A percentile compares a stretch with the other conserved stretches of the same genome.
phyloP scores from a whole-genome alignment of 2,888 invertebrate genomes.

The Drosophila affinis region DNA sequence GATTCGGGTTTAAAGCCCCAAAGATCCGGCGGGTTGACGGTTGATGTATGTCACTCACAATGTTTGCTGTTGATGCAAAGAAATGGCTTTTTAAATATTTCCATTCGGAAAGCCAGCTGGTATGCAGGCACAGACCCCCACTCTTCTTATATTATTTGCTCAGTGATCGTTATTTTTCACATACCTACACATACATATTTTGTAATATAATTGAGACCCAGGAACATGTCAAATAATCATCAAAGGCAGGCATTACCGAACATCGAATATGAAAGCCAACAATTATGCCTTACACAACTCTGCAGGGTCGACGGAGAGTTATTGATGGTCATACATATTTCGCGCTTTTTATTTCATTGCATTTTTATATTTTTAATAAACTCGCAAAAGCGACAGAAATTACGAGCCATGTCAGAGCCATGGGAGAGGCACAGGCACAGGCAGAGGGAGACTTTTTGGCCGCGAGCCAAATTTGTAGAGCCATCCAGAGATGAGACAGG shows the following conservation, averaged over 20 bases:
- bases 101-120: constrained; percentile 15
- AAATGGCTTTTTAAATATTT: constrained; percentile 33
- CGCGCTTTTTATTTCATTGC: constrained; percentile 51
- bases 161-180: not conserved
- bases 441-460: constrained; percentile 38
- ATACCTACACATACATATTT: not conserved
- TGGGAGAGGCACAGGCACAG: not conserved
- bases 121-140: not conserved
- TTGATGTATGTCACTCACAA: constrained; percentile 36
- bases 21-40: constrained; percentile 7
- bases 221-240: constrained; percentile 32
- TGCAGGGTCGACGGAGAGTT: constrained; percentile 16
- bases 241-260: constrained; percentile 22
- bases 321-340: constrained; percentile 41
- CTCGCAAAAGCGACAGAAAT: constrained; percentile 55
- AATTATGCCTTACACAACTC: constrained; percentile 10
- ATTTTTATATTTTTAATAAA: constrained; percentile 61
- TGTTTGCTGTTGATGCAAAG: constrained; percentile 16
- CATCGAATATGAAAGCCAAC: constrained; percentile 9
- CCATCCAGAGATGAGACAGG: constrained; percentile 4
- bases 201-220: constrained; percentile 31
- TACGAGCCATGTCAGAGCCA: constrained; percentile 23
- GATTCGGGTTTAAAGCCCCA: not conserved
- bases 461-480: constrained; percentile 42
- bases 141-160: constrained; percentile 1